Evolutionary conservation across 1,140 invertebrate genomes (phyloP), one percentile per base, ranked within the genome.

Genomic region (Drosophila arawakana): DNA sequence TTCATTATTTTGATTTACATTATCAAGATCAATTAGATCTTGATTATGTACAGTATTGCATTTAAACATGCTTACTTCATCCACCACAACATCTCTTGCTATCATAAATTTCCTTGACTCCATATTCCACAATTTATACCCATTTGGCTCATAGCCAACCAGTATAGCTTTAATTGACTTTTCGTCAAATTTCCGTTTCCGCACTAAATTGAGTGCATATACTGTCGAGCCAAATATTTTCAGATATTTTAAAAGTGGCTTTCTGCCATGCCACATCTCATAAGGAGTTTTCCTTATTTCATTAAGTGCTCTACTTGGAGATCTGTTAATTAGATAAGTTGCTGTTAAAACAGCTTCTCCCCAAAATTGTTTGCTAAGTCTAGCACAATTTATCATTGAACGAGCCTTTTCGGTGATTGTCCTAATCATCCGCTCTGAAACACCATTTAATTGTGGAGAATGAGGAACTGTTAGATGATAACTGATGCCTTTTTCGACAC

Each of bases 381-480:
- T 60, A 15, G 92, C 63, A 66, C 77, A 88, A 13, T 39, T 39
- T 11, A 39, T 39, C 37, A 39, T 39, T 9, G 37, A 39, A 3
- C 37, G 37, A 39, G 8, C 37, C 10, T 39, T 39, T 9, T 39
- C 37, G 10, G 37, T 39, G 37, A 39, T 39, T 39, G 37, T 39
- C 8, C 37, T 39, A 39, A 39, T 39, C 34, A 55, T 68, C 94
- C 34, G 81, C 15, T 46, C 13, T 13, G 44, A 93, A 91, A 35
- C 84, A 47, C 93, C 93, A 92, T 94, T 94, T 79, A 91, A 78
- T 73, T 94, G 91, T 58, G 93, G 93, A 8, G 92, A 93, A 62
- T 93, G 90, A 46, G 93, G 90, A 46, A 93, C 86, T 7, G 88
- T 93, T 30, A 72, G 49, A 25, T 65, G 52, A 50, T 65, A 93